Percentiles rank a stretch among this genome's conserved stretches.
phyloP scores from a whole-genome alignment of 2,888 invertebrate species.

The Magallana nippona region DNA sequence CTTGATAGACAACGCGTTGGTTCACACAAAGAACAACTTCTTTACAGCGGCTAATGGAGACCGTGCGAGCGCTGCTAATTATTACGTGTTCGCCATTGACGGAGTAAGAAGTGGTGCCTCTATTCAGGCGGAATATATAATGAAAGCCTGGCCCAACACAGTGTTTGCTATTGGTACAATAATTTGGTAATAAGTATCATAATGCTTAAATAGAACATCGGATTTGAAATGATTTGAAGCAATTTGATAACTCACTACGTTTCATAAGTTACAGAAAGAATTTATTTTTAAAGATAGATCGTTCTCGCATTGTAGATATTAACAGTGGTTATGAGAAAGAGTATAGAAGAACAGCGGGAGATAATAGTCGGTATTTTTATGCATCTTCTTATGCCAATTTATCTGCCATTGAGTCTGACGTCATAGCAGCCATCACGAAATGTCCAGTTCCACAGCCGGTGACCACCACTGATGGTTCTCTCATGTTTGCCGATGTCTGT shows the following conservation, averaged over 20 bases:
- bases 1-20: not conserved
- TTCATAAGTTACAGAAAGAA: too few species aligned
- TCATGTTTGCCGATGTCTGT: not conserved
- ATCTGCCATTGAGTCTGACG: not conserved
- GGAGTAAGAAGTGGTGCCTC: not conserved
- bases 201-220: too few species aligned
- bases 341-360: not conserved
- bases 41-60: constrained; percentile 9
- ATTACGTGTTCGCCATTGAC: not conserved
- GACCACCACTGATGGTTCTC: not conserved
- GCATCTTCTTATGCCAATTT: not conserved
- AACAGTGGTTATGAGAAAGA: not conserved
- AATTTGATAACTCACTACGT: too few species aligned
- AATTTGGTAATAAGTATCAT: too few species aligned
- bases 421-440: not conserved
- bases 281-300: not conserved
- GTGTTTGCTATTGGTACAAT: not conserved
- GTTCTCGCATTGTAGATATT: not conserved
- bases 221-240: too few species aligned
- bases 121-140: not conserved
- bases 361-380: not conserved
- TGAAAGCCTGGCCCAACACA: not conserved
- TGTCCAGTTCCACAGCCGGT: not conserved
- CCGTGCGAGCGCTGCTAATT: not conserved
- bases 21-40: not conserved